Conservation (phyloP, 2,113 vertebrate genomes). For the Pyxicephalus adspersus region DNA sequence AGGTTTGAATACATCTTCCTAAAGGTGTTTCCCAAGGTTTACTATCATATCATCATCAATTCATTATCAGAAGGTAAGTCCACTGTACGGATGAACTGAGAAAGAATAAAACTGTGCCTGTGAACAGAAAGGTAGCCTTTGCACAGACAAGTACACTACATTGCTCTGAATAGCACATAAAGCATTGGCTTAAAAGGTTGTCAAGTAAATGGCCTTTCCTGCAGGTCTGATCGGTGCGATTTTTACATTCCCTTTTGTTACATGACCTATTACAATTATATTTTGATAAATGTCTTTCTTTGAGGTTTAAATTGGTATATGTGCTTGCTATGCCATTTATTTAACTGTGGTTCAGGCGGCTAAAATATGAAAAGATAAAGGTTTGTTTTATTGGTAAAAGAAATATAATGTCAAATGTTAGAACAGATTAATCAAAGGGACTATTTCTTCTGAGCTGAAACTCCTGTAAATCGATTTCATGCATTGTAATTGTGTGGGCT, state of each 20-base stretch:
- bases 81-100: no score
- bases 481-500: slow-evolving; percentile 1
- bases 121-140: no score
- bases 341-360: neutral
- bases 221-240: no score
- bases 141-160: no score
- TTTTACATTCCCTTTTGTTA: neutral
- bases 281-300: neutral
- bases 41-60: no score
- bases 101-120: no score
- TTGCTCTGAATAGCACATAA: no score
- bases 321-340: neutral
- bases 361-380: neutral
- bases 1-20: no score
- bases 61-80: no score
- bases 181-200: no score
- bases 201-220: no score
- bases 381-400: neutral
- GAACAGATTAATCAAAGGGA: slow-evolving; percentile 16
- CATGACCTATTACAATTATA: neutral
- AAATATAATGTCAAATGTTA: neutral
- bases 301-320: neutral
- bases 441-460: neutral
- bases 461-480: slow-evolving; percentile 28
- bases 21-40: no score